A percentile compares a stretch with the other conserved stretches of the same genome.
These are phyloP conservation scores for Zaprionus nigranus DNA, from an alignment of 1,140 invertebrate species.

Conservation along the genomic window DNA sequence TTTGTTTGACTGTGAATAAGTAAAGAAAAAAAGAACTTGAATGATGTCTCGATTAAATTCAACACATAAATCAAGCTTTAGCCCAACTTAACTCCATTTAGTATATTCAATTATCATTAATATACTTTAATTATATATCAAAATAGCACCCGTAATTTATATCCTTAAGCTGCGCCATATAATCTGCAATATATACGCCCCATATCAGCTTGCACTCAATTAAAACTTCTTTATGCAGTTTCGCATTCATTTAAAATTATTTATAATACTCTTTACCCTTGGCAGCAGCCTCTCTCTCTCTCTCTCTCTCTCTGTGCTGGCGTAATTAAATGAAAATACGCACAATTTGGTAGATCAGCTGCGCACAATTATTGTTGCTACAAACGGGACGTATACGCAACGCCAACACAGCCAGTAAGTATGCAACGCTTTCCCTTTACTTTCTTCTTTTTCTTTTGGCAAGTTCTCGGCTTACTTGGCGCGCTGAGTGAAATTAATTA, in stretches of 20 bases:
- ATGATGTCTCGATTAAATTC: no score
- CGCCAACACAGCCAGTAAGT: not conserved
- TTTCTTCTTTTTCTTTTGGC: slow-evolving; percentile 9
- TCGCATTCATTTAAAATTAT: slow-evolving; percentile 1
- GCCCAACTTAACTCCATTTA: no score
- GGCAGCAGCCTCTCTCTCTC: not conserved
- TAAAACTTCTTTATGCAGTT: slow-evolving; percentile 1
- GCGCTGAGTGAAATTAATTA: slow-evolving; percentile 67
- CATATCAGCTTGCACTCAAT: not conserved
- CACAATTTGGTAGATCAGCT: slow-evolving; percentile 1
- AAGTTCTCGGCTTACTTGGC: slow-evolving; percentile 45
- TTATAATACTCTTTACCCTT: not conserved
- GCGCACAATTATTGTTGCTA: not conserved
- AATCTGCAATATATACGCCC: not conserved
- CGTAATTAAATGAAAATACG: slow-evolving; percentile 9
- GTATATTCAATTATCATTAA: no score
- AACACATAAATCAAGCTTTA: no score
- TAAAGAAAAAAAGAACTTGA: no score
- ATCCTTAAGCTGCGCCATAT: not conserved
- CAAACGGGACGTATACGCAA: slow-evolving; percentile 26
- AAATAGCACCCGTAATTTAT: not conserved
- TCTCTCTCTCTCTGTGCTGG: not conserved
- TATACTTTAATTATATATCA: no score
- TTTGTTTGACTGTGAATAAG: no score
- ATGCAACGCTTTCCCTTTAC: slow-evolving; percentile 39